Conservation (phyloP, 2,888 invertebrate genomes). For the Himalopsyche kuldschensis region DNA sequence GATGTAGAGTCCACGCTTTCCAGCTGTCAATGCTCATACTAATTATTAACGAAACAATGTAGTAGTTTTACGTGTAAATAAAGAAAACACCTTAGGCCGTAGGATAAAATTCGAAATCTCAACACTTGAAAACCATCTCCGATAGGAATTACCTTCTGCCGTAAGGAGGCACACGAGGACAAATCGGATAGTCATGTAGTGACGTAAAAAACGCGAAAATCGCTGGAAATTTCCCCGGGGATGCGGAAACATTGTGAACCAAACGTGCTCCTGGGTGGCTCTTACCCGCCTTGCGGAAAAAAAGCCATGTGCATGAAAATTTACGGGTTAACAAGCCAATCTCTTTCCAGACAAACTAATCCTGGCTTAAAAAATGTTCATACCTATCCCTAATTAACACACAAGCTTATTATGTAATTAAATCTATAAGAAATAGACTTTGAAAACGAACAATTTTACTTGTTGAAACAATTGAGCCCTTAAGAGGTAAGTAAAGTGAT, state of each 20-base stretch:
- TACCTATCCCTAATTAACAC: no score
- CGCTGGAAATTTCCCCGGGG: constrained; percentile 26
- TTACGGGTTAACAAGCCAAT: not conserved
- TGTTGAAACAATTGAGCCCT: no score
- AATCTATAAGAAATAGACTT: no score
- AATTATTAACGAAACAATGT: no score
- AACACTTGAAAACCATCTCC: not conserved
- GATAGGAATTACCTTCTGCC: not conserved
- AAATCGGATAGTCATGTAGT: not conserved
- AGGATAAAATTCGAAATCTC: not conserved
- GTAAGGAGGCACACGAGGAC: not conserved
- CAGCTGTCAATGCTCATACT: no score
- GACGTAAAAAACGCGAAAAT: constrained; percentile 29
- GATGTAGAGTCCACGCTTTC: no score
- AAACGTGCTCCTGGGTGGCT: not conserved
- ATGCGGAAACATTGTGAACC: not conserved
- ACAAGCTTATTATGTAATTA: no score
- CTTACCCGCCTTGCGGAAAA: not conserved
- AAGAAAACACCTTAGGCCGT: not conserved
- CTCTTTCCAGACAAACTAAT: not conserved
- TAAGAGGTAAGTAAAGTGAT: no score
- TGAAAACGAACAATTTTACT: no score
- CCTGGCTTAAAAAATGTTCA: not conserved
- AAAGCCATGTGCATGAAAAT: not conserved
- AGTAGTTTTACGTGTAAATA: not conserved